A percentile compares a stretch with the other conserved stretches of the same genome.
phyloP scores from a whole-genome alignment of 2,797 vertebrate species.

The Podarcis lilfordi region DNA sequence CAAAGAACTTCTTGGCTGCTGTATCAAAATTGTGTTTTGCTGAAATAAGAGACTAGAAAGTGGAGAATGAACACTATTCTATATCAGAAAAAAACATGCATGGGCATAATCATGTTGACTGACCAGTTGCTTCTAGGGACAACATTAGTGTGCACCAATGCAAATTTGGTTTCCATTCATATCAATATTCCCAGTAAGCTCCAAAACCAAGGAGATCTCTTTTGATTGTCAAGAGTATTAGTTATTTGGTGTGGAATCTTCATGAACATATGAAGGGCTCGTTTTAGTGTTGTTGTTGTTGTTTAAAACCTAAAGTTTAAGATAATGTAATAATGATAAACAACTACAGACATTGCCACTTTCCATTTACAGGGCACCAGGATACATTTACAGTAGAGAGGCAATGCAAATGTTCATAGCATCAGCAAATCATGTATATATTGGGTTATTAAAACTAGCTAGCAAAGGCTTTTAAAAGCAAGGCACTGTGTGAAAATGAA shows the following conservation, averaged over 20 bases:
- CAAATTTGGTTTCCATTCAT: not conserved
- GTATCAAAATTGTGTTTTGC: slow-evolving; percentile 30
- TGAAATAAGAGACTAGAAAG: slow-evolving; percentile 47
- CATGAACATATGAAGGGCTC: slow-evolving; percentile 9
- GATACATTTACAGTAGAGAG: not conserved
- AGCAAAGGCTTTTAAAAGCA: not conserved
- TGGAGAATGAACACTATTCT: slow-evolving; percentile 26
- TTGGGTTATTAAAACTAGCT: not conserved
- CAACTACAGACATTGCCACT: not conserved
- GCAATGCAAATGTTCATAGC: not conserved
- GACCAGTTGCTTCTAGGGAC: not conserved
- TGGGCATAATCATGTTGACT: not conserved
- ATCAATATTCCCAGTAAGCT: not conserved
- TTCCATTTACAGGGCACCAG: not conserved
- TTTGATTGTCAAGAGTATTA: not conserved
- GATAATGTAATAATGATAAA: slow-evolving; percentile 34
- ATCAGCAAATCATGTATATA: not conserved
- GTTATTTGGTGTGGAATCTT: slow-evolving; percentile 32
- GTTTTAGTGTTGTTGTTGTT: not conserved
- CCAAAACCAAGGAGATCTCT: not conserved
- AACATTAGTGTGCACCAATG: accelerated
- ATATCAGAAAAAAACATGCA: slow-evolving; percentile 18
- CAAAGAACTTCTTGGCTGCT: slow-evolving; percentile 26
- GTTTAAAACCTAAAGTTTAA: slow-evolving; percentile 31
- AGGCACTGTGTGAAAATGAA: not conserved